Base-by-base conservation (phyloP, 2,888 invertebrate species). In the Teinopalpus imperialis region DNA sequence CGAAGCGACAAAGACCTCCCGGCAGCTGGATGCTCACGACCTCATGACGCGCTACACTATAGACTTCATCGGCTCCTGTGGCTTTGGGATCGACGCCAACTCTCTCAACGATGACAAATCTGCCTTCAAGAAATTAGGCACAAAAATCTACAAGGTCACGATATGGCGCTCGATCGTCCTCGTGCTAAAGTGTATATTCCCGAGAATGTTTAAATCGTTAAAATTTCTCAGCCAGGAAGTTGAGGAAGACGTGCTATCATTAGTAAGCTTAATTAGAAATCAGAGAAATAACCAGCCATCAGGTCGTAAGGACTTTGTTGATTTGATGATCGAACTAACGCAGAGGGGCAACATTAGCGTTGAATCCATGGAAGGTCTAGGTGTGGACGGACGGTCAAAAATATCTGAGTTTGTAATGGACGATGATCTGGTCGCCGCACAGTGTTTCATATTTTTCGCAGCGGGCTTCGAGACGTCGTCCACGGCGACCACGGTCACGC, bases 41-140 rank as follows among this genome's bases (percentile, higher is more conserved):
- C 66, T 81, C 29, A 77, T 80, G 76, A 62, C 48, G 48, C 59
- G 30, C 39, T 63, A 16, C 56, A 66, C 53, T 2, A 61, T 53
- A 1, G 60, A 59, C 21, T 53, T 59, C n/a, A 59, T 59, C 2
- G 57, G 59, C 9, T 54, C 57, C 4, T 53, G 53, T 18, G 53
- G 51, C 3, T 61, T 61, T 18, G 61, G 61, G 0, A 49, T 61
- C 16, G 52, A 59, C 8, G 42, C 54, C 1, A 52, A 56, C 27
- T 53, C 56, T 0, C 35, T 61, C 1, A 50, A 49, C 12, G 52
- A 56, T 6, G 51, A 57, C 9, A 45, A 53, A 10, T 61, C 61
- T 0, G 35, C 46, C 1, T 57, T 61, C 26, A 35, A 57, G 3
- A 36, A 51, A 32, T 37, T 59, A 2, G 53, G 57, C 7, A 31